Base-by-base conservation (phyloP, 1,140 invertebrate genomes). In the Caenorhabditis tropicalis region DNA sequence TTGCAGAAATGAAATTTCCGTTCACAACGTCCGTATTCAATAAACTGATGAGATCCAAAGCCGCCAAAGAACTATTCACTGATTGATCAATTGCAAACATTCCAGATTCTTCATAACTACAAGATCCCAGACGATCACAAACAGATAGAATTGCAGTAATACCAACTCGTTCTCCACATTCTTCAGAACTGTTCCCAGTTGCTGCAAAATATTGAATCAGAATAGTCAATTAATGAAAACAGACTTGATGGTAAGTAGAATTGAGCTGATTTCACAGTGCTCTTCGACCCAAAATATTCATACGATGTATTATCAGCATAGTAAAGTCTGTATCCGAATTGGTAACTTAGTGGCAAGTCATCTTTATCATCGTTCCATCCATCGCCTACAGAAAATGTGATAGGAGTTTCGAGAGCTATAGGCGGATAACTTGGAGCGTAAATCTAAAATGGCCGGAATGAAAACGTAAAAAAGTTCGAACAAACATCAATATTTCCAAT, bases 1-100 rank as follows among this genome's bases (percentile, higher is more conserved):
- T 74, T 12, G 65, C 65, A 21, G 65, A 74, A 24, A 74, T 74
- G 36, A 74, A 74, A n/a, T 74, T 74, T 21, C 65, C 65, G n/a
- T 74, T 74, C 3, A 46, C 29, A 24, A 74, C 65, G 3, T 74
- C 65, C 0, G 65, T 74, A 74, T 74, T 74, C 36, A 74, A n/a
- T 7, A 74, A n/a, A 46, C 65, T 74, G n/a, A 74, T 74, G 10
- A 74, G n/a, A 74, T 43, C 36, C 65, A 74, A 10, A 24, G 36
- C 33, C 0, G 65, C 65, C 7, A 74, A 33, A 24, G 65, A 36
- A 1, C 10, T 10, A 10, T 74, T 74, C n/a, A 43, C 15, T 2
- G 65, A 74, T 43, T 39, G 65, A 2, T 74, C 65, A 43, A 74
- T 24, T 24, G 29, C 15, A 15, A 74, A 46, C n/a, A 74, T 43